Percentiles rank a stretch among this genome's conserved stretches.
Evolutionary conservation across 2,888 invertebrate genomes (phyloP).

Genomic region (Andrena bucephala): DNA sequence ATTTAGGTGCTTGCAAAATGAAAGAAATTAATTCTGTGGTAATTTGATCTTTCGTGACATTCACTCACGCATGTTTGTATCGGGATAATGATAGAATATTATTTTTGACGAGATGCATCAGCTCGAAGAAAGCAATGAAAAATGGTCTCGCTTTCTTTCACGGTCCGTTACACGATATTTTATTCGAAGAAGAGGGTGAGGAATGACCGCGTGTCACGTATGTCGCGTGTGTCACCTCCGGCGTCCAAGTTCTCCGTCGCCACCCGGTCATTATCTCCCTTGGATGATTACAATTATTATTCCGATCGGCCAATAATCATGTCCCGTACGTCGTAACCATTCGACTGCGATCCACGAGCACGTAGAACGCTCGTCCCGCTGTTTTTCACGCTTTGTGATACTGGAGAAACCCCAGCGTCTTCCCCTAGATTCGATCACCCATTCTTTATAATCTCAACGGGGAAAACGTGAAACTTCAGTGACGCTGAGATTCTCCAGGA

Average conservation of each 20-base stretch:
- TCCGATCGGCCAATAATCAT: constrained; percentile 81
- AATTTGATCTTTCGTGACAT: background rate
- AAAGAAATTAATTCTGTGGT: background rate
- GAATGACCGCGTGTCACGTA: constrained; percentile 58
- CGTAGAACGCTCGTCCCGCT: constrained; percentile 70
- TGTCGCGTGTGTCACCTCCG: constrained; percentile 74
- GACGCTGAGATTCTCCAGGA: too few relatives aligned
- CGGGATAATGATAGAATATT: too few relatives aligned
- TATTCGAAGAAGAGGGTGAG: constrained; percentile 47
- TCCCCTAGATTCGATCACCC: constrained; percentile 8
- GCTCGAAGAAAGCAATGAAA: background rate
- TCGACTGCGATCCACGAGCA: constrained; percentile 77
- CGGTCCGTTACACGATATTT: constrained; percentile 48
- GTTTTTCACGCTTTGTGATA: constrained; percentile 61
- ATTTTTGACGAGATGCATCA: background rate
- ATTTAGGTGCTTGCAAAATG: background rate
- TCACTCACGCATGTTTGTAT: background rate
- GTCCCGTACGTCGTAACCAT: constrained; percentile 78
- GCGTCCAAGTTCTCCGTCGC: constrained; percentile 50
- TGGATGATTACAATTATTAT: constrained; percentile 82
- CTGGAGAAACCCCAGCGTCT: background rate
- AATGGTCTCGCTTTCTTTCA: constrained; percentile 48
- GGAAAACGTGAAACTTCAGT: too few relatives aligned
- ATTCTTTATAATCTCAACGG: background rate
- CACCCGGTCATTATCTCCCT: constrained; percentile 75